phyloP scores from a whole-genome alignment of 2,113 vertebrate species.

The Nothocercus nigrocapillus region DNA sequence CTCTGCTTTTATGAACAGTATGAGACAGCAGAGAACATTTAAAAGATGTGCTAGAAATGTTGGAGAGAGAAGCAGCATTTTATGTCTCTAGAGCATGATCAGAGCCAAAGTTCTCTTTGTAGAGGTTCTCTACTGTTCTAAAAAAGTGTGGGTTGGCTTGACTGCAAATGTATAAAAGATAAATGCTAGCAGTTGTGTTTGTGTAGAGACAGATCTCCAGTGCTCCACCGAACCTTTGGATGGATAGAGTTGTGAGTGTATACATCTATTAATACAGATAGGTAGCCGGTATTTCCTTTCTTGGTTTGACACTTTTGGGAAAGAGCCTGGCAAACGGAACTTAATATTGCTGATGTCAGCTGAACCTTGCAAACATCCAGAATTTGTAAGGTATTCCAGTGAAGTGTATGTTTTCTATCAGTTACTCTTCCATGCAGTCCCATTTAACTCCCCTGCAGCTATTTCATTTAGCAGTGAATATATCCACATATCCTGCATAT shows the following conservation, averaged over 20 bases:
- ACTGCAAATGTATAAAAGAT: neutral
- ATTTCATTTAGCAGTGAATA: neutral
- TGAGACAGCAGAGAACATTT: neutral
- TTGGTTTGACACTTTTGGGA: neutral
- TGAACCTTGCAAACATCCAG: neutral
- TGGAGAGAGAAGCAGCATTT: neutral
- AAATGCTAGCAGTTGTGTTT: conserved; percentile 4
- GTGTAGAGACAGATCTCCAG: neutral
- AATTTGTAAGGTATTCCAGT: neutral
- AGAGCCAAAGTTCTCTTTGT: neutral
- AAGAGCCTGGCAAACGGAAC: neutral
- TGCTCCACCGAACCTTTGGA: neutral
- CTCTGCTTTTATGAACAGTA: neutral
- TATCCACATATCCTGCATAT: neutral
- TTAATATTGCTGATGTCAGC: neutral
- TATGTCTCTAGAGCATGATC: neutral
- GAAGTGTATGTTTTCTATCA: neutral
- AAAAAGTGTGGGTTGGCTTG: neutral
- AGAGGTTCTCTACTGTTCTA: neutral
- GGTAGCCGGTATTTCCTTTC: neutral
- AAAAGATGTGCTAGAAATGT: neutral
- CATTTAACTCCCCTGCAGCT: neutral
- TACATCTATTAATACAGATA: neutral
- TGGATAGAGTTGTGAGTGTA: neutral
- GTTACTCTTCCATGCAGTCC: neutral